Evolutionary conservation across 2,797 vertebrate genomes (phyloP).

Genomic region (Tolypeutes matacus): DNA sequence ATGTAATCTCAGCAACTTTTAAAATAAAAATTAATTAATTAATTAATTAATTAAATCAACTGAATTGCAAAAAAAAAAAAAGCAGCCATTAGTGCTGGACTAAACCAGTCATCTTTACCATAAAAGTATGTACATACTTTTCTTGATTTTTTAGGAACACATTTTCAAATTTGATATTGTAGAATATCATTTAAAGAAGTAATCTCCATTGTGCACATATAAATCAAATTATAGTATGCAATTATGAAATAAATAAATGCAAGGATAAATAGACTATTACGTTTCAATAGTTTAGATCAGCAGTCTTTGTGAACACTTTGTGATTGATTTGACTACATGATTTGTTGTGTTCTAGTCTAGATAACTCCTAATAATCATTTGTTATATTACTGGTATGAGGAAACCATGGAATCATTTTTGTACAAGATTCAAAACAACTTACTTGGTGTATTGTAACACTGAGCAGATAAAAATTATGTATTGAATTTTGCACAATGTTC

Average conservation of each 20-base stretch:
- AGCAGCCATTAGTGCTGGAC: neutral
- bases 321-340: neutral
- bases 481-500: neutral
- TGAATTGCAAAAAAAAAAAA: too few relatives aligned
- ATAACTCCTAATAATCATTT: neutral
- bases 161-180: neutral
- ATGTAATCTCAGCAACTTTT: too few relatives aligned
- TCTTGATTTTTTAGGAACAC: neutral
- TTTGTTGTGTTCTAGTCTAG: neutral
- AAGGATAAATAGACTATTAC: neutral
- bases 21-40: too few relatives aligned
- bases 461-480: neutral
- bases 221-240: neutral
- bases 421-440: neutral
- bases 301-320: constrained; percentile 4
- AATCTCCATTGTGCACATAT: neutral
- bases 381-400: neutral
- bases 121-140: constrained; percentile 31
- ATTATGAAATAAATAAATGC: neutral
- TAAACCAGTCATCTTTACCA: neutral
- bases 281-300: neutral
- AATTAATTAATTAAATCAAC: too few relatives aligned
- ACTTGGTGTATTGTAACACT: neutral
- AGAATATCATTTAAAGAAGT: neutral
- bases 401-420: neutral